phyloP scores from a whole-genome alignment of 2,113 vertebrate genomes.

The Nyctereutes procyonoides region DNA sequence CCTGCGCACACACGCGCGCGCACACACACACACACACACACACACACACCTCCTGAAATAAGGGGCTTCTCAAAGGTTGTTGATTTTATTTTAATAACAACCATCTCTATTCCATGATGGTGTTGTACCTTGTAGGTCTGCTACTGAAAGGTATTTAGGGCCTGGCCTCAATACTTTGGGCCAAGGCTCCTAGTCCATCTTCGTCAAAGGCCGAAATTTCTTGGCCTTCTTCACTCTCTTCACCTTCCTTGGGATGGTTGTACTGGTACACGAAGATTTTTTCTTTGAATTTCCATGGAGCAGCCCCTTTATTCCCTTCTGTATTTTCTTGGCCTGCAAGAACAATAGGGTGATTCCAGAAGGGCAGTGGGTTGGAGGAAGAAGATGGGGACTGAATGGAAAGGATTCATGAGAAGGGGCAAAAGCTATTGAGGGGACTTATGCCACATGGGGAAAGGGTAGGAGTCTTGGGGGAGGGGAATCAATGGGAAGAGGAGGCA shows the following conservation, averaged over 20 bases:
- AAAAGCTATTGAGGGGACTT: not conserved
- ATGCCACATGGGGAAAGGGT: not conserved
- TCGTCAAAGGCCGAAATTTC: not conserved
- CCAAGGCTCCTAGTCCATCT: not conserved
- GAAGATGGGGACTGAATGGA: not conserved
- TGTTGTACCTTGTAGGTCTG: not conserved
- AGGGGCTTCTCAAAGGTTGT: not conserved
- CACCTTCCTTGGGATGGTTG: not conserved
- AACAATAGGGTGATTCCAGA: not conserved
- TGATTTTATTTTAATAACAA: not conserved
- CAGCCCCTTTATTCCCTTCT: not conserved
- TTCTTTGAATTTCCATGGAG: not conserved
- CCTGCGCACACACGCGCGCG: not conserved
- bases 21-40: not conserved
- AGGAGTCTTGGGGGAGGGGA: not conserved
- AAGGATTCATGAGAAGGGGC: not conserved
- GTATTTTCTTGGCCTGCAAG: slow-evolving; percentile 29
- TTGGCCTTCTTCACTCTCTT: slow-evolving; percentile 19
- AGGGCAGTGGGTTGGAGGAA: not conserved
- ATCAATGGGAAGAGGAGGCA: not conserved
- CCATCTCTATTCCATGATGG: not conserved
- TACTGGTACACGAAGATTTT: not conserved
- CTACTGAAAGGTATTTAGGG: not conserved
- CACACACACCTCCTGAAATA: not conserved
- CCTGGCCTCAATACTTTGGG: not conserved